Conservation (phyloP, 1,140 invertebrate species). For the Oreohelix idahoensis region DNA sequence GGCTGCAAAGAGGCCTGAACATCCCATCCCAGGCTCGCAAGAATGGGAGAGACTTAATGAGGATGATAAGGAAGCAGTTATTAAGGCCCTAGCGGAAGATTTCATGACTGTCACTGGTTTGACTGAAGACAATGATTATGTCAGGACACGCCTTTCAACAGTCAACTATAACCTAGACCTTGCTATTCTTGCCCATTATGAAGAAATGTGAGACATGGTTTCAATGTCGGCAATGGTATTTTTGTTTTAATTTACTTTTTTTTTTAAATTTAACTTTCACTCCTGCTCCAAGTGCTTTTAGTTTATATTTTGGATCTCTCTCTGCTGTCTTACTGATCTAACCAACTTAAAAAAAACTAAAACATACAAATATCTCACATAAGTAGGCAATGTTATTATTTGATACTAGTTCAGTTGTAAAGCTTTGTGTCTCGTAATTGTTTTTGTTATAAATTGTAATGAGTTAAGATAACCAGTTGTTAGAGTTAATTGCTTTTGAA, state of each 20-base stretch:
- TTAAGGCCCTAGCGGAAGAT: not conserved
- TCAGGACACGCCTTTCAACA: not conserved
- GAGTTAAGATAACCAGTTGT: too few relatives aligned
- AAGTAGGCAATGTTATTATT: too few relatives aligned
- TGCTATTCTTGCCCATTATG: constrained; percentile 17
- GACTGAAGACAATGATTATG: constrained; percentile 2
- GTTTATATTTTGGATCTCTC: too few relatives aligned
- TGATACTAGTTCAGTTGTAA: too few relatives aligned
- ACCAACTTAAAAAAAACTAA: too few relatives aligned
- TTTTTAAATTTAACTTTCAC: too few relatives aligned
- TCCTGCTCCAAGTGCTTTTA: too few relatives aligned
- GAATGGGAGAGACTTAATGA: not conserved
- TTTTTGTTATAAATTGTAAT: too few relatives aligned
- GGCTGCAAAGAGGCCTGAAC: not conserved
- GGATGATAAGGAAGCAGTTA: not conserved
- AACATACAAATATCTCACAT: too few relatives aligned
- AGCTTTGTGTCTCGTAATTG: too few relatives aligned
- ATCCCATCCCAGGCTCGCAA: not conserved
- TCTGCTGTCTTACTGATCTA: too few relatives aligned
- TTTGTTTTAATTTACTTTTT: not conserved
- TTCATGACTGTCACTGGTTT: not conserved
- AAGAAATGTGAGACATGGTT: constrained; percentile 22
- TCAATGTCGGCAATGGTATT: not conserved
- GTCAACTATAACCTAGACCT: constrained; percentile 1
- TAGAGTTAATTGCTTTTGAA: too few relatives aligned